Conservation (phyloP, 2,797 vertebrate species). For the Buceros bicornis region DNA sequence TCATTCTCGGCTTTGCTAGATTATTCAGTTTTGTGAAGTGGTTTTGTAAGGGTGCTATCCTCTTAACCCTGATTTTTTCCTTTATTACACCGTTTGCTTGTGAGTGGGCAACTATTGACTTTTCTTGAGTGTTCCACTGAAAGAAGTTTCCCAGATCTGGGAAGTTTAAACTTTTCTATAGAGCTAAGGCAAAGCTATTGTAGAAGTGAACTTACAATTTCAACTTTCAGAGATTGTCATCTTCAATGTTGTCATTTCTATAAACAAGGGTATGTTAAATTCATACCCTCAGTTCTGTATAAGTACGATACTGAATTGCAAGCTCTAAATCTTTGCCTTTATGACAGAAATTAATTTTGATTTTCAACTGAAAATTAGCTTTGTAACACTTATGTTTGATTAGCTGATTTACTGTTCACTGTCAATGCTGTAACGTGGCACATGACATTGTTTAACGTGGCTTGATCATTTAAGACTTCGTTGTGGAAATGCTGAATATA, state of each 20-base stretch:
- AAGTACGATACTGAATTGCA: neutral
- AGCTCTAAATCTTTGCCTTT: neutral
- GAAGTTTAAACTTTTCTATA: neutral
- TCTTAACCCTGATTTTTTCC: neutral
- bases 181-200: neutral
- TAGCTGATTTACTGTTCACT: neutral
- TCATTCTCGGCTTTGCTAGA: neutral
- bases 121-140: neutral
- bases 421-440: neutral
- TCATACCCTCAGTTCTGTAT: neutral
- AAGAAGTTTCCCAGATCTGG: neutral
- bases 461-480: neutral
- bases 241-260: neutral
- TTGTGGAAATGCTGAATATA: neutral
- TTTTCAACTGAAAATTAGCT: neutral
- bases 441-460: neutral
- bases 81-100: neutral
- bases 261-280: neutral
- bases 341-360: neutral
- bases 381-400: neutral
- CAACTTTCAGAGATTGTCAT: neutral
- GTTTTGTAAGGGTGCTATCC: neutral
- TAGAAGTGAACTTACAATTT: neutral
- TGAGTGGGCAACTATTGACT: neutral
- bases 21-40: neutral